Percentiles rank a stretch among this genome's conserved stretches.
Conservation (phyloP, 2,113 vertebrate species). For the Poeciliopsis occidentalis region DNA sequence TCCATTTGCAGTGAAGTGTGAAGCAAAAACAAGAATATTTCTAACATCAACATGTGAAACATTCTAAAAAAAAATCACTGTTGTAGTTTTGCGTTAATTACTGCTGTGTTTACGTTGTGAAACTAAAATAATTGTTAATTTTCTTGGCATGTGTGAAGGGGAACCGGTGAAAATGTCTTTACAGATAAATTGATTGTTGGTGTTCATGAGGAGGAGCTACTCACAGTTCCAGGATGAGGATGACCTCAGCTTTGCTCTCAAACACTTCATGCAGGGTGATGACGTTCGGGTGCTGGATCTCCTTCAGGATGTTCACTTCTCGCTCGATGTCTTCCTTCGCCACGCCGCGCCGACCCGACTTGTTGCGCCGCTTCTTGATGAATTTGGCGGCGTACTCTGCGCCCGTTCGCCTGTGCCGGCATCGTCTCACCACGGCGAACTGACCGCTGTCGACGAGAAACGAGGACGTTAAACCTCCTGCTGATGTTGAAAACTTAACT, state of each 20-base stretch:
- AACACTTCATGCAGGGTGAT: slow-evolving; percentile 94
- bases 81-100: no score
- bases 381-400: slow-evolving; percentile 93
- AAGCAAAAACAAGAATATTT: no score
- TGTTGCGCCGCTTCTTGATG: slow-evolving; percentile 95
- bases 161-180: no score
- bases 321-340: slow-evolving; percentile 94
- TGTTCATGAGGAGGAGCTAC: slow-evolving; percentile 56
- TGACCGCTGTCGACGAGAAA: slow-evolving; percentile 83
- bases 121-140: no score
- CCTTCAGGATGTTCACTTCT: slow-evolving; percentile 94
- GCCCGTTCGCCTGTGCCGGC: slow-evolving; percentile 85
- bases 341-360: slow-evolving; percentile 92
- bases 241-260: slow-evolving; percentile 95
- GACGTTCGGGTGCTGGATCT: slow-evolving; percentile 94
- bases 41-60: no score
- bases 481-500: no score
- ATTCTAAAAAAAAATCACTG: no score
- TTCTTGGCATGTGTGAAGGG: no score
- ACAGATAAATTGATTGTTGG: no score
- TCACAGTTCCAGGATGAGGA: slow-evolving; percentile 98
- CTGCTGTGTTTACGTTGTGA: no score
- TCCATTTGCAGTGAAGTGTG: no score
- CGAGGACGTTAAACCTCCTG: background rate
- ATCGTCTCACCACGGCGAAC: slow-evolving; percentile 95